Conservation (phyloP, 2,113 vertebrate species). For the Emberiza fucata region DNA sequence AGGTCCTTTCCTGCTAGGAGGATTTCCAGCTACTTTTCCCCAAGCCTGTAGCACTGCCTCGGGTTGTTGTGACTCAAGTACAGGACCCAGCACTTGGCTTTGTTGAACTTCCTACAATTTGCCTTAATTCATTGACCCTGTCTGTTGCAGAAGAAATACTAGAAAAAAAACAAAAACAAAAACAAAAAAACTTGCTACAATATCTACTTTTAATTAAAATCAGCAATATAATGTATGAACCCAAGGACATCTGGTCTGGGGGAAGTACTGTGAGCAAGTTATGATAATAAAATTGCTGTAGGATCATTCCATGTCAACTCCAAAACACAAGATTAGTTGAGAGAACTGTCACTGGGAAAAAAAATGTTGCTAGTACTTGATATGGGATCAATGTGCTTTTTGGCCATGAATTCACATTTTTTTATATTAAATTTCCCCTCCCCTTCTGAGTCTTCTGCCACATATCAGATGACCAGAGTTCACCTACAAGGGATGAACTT, state of each 20-base stretch:
- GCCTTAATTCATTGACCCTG: neutral
- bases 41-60: neutral
- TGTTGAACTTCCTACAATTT: neutral
- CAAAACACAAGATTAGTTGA: neutral
- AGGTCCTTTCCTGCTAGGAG: neutral
- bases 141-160: neutral
- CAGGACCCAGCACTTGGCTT: neutral
- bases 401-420: neutral
- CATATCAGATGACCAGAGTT: neutral
- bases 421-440: neutral
- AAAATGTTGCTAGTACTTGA: neutral
- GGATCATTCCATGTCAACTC: neutral
- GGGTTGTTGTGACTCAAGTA: neutral
- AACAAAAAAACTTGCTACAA: neutral
- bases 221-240: neutral
- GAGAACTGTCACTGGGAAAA: neutral
- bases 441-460: neutral
- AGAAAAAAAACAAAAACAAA: neutral
- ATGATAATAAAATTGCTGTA: neutral
- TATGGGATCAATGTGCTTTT: neutral
- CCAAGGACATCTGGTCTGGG: neutral
- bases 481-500: neutral
- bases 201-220: neutral
- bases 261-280: neutral
- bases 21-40: neutral